Conservation (phyloP, 2,113 vertebrate species). For the Regulus satrapa region DNA sequence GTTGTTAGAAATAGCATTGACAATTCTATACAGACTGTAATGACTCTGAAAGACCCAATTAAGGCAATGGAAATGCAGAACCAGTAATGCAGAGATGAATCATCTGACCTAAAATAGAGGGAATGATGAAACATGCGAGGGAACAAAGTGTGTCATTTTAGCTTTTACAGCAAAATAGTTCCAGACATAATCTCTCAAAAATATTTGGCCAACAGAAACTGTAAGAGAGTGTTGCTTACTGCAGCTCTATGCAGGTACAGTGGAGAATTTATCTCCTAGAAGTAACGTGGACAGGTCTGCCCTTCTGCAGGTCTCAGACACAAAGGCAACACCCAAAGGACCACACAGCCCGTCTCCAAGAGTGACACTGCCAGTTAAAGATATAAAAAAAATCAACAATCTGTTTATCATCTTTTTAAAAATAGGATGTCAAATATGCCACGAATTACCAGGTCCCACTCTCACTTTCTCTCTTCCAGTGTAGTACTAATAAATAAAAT, state of each 20-base stretch:
- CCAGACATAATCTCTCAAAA: background rate
- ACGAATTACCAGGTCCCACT: background rate
- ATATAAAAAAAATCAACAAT: background rate
- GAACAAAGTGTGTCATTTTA: conserved; percentile 47
- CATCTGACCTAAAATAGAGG: conserved; percentile 54
- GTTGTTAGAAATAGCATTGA: conserved; percentile 2
- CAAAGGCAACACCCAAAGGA: background rate
- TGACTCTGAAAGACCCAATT: conserved; percentile 30
- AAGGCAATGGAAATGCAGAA: conserved; percentile 48
- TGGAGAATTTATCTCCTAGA: background rate
- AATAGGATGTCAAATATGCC: background rate
- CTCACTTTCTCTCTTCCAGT: background rate
- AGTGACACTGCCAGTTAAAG: background rate
- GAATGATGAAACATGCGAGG: background rate
- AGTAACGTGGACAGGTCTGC: background rate
- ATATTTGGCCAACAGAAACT: background rate
- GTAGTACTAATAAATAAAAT: background rate
- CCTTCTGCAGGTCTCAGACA: background rate
- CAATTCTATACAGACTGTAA: background rate
- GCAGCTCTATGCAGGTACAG: background rate
- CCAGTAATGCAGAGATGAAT: conserved; percentile 54
- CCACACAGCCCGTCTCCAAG: background rate
- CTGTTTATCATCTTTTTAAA: background rate
- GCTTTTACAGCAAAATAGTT: conserved; percentile 21
- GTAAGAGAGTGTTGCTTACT: background rate